Percentiles rank a stretch among this genome's conserved stretches.
These are phyloP conservation scores for Chelonoidis abingdonii DNA, from an alignment of 2,113 vertebrate genomes.

Conservation along the genomic window DNA sequence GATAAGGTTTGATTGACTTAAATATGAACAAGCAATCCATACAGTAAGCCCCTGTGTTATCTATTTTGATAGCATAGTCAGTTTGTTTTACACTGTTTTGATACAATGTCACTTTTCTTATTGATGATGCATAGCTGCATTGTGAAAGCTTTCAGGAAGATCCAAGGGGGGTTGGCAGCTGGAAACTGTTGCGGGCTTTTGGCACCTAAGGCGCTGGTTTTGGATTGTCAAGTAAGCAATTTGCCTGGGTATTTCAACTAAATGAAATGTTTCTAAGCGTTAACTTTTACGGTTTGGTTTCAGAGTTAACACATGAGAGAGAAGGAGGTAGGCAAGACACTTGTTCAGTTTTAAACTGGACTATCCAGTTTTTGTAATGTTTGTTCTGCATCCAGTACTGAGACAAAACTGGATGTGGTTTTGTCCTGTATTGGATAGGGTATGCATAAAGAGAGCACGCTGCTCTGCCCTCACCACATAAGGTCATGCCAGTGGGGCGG, in stretches of 20 bases:
- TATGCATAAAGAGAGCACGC: not conserved
- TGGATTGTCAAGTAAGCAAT: not conserved
- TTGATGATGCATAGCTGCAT: not conserved
- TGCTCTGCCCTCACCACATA: not conserved
- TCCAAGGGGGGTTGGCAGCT: no score
- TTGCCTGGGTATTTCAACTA: not conserved
- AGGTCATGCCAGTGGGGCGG: not conserved
- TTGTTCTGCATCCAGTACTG: not conserved
- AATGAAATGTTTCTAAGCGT: conserved; percentile 24
- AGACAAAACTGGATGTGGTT: not conserved
- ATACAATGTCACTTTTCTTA: not conserved
- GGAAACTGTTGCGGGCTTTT: no score
- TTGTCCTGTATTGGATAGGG: not conserved
- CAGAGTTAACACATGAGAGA: conserved; percentile 63
- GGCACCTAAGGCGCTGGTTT: no score
- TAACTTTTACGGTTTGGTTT: conserved; percentile 65
- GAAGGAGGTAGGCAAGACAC: not conserved
- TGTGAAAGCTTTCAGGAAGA: not conserved
- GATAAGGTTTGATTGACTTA: not conserved
- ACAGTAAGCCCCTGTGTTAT: not conserved
- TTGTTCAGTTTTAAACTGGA: not conserved
- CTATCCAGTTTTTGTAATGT: not conserved
- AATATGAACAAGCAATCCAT: not conserved
- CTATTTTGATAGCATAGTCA: not conserved
- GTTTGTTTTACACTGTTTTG: not conserved